Evolutionary conservation across 2,888 invertebrate genomes (phyloP), one percentile per base, ranked within the genome.

Genomic region (Omphaloscelis lunosa): DNA sequence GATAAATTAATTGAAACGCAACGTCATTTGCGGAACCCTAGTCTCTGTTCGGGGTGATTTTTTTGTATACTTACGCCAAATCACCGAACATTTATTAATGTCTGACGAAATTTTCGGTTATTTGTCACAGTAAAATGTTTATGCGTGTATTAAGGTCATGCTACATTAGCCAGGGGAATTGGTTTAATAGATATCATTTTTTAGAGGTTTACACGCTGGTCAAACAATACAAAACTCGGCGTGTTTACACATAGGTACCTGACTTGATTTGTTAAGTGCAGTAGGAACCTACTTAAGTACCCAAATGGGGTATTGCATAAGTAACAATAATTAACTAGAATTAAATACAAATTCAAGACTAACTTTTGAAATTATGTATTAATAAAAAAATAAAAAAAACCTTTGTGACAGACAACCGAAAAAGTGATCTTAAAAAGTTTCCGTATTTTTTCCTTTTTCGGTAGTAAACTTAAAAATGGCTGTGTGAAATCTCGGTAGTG

Each of bases 1-100:
- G 88, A 88, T 80, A 76, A 86, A 88, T 88, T 88, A 86, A 88
- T 88, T 82, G 85, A 77, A 86, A 75, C 76, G 70, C 79, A 48
- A 67, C 80, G 80, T 87, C 87, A 80, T 88, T 88, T 88, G 76
- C 63, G 82, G 83, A 72, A 77, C 88, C 83, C 88, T 77, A 85
- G 87, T 78, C 80, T 72, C 68, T 77, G 70, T 77, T 72, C 74
- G 73, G 88, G 88, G 87, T 78, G 80, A 77, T 81, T 88, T 88
- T 45, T 88, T 88, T 88, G 81, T 83, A 56, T 75, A 76, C 83
- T 79, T 85, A 85, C 68, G 59, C 68, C 78, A 85, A 88, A 88
- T 88, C 82, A 87, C 88, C 66, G 58, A 78, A 74, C 87, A 88
- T 88, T 88, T 85, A 80, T 88, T 66, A 80, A 80, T 77, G 88